These are phyloP conservation scores for Propithecus coquereli DNA, from an alignment of 2,113 vertebrate genomes.

Conservation along the genomic window DNA sequence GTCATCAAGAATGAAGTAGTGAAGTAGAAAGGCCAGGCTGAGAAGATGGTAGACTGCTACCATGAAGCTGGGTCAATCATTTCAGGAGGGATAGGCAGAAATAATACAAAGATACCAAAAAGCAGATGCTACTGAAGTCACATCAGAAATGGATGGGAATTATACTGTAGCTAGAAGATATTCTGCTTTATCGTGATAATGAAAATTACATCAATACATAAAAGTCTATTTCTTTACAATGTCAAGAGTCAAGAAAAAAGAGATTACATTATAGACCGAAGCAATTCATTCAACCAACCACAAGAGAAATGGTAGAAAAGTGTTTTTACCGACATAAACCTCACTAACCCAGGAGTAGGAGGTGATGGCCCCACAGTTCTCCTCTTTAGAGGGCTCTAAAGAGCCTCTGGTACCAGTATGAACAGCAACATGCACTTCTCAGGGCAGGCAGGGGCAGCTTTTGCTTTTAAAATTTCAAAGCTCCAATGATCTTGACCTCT, in stretches of 20 bases:
- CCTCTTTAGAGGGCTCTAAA: background rate
- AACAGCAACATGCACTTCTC: background rate
- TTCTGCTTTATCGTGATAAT: background rate
- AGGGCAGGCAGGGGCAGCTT: background rate
- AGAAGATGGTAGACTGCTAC: background rate
- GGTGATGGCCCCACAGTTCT: background rate
- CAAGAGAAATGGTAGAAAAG: background rate
- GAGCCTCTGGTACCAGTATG: background rate
- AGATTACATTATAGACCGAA: background rate
- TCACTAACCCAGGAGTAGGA: background rate
- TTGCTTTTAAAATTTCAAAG: background rate
- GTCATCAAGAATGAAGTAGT: background rate
- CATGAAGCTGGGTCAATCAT: background rate
- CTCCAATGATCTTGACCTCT: background rate
- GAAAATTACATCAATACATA: background rate
- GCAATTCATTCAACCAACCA: background rate
- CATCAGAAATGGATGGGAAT: background rate
- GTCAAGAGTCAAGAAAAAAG: background rate
- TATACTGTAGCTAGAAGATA: background rate
- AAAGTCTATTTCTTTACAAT: background rate
- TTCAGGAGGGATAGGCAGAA: background rate
- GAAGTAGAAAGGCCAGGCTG: background rate
- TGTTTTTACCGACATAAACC: background rate
- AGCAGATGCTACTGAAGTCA: background rate
- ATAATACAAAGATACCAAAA: rapidly evolving